phyloP scores from a whole-genome alignment of 2,797 vertebrate species.

The Jordanella pulchra region DNA sequence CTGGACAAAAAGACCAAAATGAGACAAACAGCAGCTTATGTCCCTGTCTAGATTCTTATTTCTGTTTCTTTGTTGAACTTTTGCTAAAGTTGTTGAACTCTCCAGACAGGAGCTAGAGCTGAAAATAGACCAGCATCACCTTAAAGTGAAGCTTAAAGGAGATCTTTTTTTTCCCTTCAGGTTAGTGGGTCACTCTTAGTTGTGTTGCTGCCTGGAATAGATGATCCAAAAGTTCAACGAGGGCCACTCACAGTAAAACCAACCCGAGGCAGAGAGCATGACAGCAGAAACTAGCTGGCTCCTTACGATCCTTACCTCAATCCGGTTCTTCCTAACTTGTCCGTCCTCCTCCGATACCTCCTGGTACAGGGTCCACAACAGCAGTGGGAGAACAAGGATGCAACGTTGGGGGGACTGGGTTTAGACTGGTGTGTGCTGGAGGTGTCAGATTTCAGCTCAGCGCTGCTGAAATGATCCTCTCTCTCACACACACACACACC shows the following conservation, averaged over 20 bases:
- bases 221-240: not conserved
- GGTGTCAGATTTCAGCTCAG: slow-evolving; percentile 64
- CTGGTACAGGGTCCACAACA: slow-evolving; percentile 18
- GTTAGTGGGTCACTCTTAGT: not conserved
- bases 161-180: not conserved
- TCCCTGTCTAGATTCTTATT: not conserved
- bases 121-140: not conserved
- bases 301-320: not conserved
- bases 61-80: not conserved
- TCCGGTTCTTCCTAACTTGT: slow-evolving; percentile 1
- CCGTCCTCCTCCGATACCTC: slow-evolving; percentile 2
- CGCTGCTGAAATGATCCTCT: slow-evolving; percentile 14
- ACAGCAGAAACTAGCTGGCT: not conserved
- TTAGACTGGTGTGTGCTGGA: slow-evolving; percentile 1
- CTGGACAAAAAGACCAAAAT: not conserved
- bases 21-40: no score
- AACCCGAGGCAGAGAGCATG: no score
- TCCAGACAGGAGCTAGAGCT: not conserved
- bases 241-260: not conserved
- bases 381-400: not conserved
- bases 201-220: not conserved
- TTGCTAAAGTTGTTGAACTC: not conserved
- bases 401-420: not conserved
- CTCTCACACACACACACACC: slow-evolving; percentile 31
- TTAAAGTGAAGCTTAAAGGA: not conserved